Conservation (phyloP, 2,113 vertebrate species). For the Sclerurus mexicanus region DNA sequence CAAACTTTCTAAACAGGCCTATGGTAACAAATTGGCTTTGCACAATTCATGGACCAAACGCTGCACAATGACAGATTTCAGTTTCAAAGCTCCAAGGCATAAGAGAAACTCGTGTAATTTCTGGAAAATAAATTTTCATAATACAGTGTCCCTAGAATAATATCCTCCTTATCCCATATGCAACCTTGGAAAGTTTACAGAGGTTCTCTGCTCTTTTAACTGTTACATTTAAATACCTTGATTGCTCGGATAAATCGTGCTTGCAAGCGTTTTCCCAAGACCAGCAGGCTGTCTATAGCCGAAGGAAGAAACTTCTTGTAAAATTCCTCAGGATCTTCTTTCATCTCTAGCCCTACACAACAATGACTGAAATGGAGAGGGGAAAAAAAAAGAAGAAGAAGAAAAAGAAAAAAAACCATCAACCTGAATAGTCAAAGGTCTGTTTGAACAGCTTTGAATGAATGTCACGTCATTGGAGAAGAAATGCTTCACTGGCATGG, state of each 20-base stretch:
- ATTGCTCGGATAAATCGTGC: constrained; percentile 69
- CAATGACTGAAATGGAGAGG: constrained; percentile 69
- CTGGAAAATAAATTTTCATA: not conserved
- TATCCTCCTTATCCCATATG: not conserved
- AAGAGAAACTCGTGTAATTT: not conserved
- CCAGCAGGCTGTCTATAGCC: constrained; percentile 74
- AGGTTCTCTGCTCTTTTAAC: not conserved
- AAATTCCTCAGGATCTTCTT: constrained; percentile 79
- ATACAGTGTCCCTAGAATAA: not conserved
- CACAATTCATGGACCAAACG: not conserved
- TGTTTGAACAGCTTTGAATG: constrained; percentile 39
- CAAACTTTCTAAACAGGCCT: not conserved
- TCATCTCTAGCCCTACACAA: constrained; percentile 82
- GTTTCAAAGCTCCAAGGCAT: not conserved
- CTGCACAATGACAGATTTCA: not conserved
- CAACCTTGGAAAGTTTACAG: not conserved
- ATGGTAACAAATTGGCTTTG: not conserved
- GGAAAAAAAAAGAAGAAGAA: not conserved
- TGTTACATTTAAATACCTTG: constrained; percentile 67
- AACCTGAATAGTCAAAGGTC: not conserved
- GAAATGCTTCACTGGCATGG: constrained; percentile 34
- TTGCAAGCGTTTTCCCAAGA: constrained; percentile 79
- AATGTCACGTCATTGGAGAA: not conserved
- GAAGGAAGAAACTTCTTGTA: constrained; percentile 79
- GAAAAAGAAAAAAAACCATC: not conserved